phyloP scores from a whole-genome alignment of 92 coral and sea anemone genomes.

The Palythoa heliodiscus region DNA sequence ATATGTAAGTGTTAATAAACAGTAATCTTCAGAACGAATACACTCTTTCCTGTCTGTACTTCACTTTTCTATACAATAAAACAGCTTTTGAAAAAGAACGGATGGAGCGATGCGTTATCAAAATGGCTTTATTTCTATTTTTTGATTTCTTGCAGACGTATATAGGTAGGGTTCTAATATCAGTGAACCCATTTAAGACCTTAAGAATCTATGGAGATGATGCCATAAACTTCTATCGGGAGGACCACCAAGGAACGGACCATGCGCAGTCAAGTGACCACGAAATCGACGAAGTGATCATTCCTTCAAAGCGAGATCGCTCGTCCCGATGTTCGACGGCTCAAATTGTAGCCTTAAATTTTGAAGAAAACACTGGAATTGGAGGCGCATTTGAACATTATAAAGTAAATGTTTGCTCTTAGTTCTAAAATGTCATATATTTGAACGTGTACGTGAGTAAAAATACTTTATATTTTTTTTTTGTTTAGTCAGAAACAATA shows the following conservation, averaged over 20 bases:
- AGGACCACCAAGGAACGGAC: constrained; percentile 27
- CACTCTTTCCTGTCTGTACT: too few species aligned
- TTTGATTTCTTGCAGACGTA: constrained; percentile 60
- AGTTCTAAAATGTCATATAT: neutral
- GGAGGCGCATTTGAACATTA: constrained; percentile 44
- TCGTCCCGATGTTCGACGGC: constrained; percentile 47
- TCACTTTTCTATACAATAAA: too few species aligned
- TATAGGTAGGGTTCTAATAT: constrained; percentile 91
- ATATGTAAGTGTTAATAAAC: constrained; percentile 59
- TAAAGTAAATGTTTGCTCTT: neutral
- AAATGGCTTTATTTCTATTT: neutral
- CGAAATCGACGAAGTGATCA: constrained; percentile 41
- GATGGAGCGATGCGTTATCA: too few species aligned
- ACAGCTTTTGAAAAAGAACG: too few species aligned
- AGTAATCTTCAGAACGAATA: too few species aligned
- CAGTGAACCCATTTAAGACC: constrained; percentile 86
- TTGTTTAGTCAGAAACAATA: too few species aligned
- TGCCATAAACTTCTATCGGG: constrained; percentile 67
- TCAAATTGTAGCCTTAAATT: constrained; percentile 34
- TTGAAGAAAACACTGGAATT: constrained; percentile 8
- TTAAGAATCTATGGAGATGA: constrained; percentile 72
- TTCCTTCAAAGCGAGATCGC: constrained; percentile 59
- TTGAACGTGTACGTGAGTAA: neutral
- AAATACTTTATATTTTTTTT: too few species aligned
- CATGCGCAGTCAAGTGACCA: constrained; percentile 30